These are phyloP conservation scores for Cebus imitator DNA, from an alignment of 2,113 vertebrate species.

Conservation along the genomic window DNA sequence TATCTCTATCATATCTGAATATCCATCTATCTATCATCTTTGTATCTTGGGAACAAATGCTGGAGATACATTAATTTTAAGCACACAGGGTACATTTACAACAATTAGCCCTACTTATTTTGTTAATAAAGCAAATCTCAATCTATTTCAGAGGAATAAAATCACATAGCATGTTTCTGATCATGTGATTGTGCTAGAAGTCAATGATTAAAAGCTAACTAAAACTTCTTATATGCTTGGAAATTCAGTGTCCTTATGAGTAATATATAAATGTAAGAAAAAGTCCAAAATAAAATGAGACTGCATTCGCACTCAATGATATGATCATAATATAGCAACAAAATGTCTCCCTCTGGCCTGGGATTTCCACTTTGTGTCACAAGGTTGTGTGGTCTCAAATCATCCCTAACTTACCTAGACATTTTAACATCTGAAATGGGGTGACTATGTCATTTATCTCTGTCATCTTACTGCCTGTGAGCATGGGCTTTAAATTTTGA, in stretches of 20 bases:
- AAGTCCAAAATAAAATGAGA: background rate
- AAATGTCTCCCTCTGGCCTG: background rate
- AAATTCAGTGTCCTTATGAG: background rate
- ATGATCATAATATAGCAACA: background rate
- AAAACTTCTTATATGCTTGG: background rate
- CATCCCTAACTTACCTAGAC: background rate
- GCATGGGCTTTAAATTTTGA: background rate
- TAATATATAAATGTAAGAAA: background rate
- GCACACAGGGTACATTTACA: background rate
- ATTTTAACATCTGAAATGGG: background rate
- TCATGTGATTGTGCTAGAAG: background rate
- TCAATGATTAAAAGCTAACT: background rate
- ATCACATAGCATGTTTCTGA: background rate
- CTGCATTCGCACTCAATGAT: background rate
- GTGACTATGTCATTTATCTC: background rate
- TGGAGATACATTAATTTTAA: background rate
- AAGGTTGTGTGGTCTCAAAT: background rate
- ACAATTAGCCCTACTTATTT: background rate
- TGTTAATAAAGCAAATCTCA: background rate
- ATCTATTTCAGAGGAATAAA: background rate
- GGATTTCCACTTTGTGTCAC: background rate
- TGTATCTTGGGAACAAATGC: background rate
- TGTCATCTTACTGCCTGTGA: background rate
- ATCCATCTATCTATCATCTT: background rate
- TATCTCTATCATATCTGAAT: background rate